Conservation (phyloP, 2,113 vertebrate species). For the Chauna torquata region DNA sequence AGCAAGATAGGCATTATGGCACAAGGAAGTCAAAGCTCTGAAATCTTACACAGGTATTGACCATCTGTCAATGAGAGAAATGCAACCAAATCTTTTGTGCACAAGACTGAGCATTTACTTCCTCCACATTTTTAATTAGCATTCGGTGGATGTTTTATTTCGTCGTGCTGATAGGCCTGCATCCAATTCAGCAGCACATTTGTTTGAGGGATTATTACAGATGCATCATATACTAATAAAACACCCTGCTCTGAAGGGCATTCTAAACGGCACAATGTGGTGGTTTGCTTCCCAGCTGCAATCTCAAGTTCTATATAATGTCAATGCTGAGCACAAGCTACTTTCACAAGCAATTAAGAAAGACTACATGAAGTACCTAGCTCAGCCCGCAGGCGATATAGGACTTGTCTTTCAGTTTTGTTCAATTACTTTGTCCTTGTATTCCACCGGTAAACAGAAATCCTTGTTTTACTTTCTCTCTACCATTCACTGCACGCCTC, state of each 20-base stretch:
- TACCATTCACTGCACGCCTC: neutral
- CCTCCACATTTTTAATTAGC: neutral
- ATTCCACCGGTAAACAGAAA: neutral
- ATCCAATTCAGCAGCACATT: neutral
- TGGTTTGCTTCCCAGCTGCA: neutral
- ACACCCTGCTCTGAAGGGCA: neutral
- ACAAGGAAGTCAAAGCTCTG: neutral
- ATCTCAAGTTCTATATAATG: neutral
- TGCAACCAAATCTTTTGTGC: neutral
- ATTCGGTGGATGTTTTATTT: neutral
- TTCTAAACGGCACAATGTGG: neutral
- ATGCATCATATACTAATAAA: neutral
- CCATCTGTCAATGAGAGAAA: neutral
- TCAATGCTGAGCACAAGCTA: neutral
- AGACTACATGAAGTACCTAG: slow-evolving; percentile 21
- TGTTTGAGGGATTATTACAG: neutral
- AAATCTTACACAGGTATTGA: neutral
- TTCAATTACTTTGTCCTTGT: slow-evolving; percentile 16
- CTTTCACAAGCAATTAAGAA: slow-evolving; percentile 45
- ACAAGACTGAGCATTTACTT: neutral
- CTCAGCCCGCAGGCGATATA: slow-evolving; percentile 19
- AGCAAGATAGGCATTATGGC: neutral
- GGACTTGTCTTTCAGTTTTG: neutral
- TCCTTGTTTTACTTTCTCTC: neutral
- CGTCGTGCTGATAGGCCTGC: neutral